phyloP scores from a whole-genome alignment of 2,113 vertebrate species.

The Odobenus rosmarus region DNA sequence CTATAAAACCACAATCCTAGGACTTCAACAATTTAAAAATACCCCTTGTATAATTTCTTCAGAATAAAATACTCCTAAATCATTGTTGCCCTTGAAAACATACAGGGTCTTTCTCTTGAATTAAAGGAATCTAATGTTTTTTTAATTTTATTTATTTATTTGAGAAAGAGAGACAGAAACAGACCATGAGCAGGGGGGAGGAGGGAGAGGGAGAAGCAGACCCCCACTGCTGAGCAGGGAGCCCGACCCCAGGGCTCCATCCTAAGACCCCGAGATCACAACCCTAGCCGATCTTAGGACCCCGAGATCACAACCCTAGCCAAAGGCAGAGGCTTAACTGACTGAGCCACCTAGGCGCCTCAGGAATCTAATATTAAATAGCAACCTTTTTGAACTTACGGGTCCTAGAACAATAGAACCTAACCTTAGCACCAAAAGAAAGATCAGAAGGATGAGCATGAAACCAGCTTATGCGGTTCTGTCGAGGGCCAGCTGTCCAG shows the following conservation, averaged over 20 bases:
- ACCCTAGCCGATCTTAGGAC: neutral
- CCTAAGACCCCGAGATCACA: neutral
- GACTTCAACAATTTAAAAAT: conserved; percentile 4
- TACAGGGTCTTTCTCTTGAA: neutral
- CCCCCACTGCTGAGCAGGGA: neutral
- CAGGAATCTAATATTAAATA: neutral
- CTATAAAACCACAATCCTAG: neutral
- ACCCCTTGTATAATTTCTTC: neutral
- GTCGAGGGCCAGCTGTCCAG: neutral
- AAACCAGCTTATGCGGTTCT: neutral
- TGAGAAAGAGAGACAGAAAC: neutral
- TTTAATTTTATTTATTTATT: neutral
- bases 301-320: neutral
- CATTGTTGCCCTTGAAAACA: neutral
- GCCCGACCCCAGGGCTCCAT: neutral
- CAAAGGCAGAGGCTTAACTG: neutral
- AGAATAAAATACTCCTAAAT: neutral
- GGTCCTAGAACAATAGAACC: neutral
- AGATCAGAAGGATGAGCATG: neutral
- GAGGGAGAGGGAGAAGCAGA: neutral
- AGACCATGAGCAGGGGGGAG: neutral
- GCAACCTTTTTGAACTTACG: neutral
- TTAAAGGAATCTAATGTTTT: neutral
- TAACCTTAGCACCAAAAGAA: neutral
- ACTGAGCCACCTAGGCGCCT: neutral